Evolutionary conservation across 2,888 invertebrate genomes (phyloP).

Genomic region (Cephus sareptanus): DNA sequence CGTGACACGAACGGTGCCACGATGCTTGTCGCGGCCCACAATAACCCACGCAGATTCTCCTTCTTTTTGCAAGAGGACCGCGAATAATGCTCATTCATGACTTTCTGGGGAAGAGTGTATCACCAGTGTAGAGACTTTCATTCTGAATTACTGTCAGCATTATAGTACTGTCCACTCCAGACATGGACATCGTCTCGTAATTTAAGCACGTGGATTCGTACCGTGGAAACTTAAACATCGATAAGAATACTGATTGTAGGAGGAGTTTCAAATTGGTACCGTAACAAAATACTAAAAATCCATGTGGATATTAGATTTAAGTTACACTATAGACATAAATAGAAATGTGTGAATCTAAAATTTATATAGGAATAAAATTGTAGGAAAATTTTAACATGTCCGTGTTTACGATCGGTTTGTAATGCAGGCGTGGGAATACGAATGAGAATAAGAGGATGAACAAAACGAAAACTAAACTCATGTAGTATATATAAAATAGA

Average conservation of each 20-base stretch:
- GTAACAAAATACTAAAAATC: not conserved
- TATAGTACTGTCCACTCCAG: not conserved
- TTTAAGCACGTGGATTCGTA: not conserved
- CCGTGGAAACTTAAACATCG: not conserved
- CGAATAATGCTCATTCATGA: constrained; percentile 9
- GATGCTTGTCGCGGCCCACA: constrained; percentile 30
- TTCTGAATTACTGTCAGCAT: not conserved
- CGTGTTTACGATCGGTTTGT: not conserved
- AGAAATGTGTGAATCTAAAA: not conserved
- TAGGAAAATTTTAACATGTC: not conserved
- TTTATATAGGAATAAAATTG: not conserved
- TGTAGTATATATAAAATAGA: not conserved
- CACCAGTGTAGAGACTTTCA: not conserved
- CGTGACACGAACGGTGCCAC: constrained; percentile 1
- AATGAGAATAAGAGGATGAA: not conserved
- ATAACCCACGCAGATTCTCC: constrained; percentile 34
- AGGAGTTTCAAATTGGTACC: not conserved
- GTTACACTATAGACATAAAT: not conserved
- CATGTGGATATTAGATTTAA: not conserved
- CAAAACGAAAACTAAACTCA: not conserved
- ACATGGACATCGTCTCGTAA: not conserved
- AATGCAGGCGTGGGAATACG: not conserved
- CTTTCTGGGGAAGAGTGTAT: not conserved
- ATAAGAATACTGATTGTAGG: not conserved
- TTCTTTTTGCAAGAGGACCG: not conserved